Percentiles rank a stretch among this genome's conserved stretches.
Evolutionary conservation across 1,140 invertebrate genomes (phyloP).

Genomic region (Drosophila mauritiana): DNA sequence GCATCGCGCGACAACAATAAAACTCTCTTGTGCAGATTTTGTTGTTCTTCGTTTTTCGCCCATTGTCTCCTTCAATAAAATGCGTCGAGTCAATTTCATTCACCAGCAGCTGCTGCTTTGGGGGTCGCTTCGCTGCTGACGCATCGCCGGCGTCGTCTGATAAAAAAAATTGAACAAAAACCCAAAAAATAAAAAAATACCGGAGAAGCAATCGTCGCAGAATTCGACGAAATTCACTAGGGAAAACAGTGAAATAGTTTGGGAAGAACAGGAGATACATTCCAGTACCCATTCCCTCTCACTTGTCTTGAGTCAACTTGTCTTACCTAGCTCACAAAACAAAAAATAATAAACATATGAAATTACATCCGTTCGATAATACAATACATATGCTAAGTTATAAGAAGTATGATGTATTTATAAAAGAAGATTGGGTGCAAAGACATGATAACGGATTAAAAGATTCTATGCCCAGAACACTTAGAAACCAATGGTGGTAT

Average conservation of each 20-base stretch:
- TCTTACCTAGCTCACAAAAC: no score
- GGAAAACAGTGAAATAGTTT: slow-evolving; percentile 10
- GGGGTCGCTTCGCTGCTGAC: slow-evolving; percentile 57
- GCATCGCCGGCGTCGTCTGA: slow-evolving; percentile 48
- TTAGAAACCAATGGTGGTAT: no score
- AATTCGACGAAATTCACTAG: slow-evolving; percentile 56
- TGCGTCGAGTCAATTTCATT: slow-evolving; percentile 67
- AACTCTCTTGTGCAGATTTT: slow-evolving; percentile 59
- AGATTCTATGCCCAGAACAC: no score
- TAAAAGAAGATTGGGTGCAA: no score
- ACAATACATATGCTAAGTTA: no score
- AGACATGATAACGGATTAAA: no score
- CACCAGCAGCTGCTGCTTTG: slow-evolving; percentile 55
- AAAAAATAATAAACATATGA: neutral
- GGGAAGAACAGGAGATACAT: neutral
- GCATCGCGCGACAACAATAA: slow-evolving; percentile 46
- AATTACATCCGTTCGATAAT: no score
- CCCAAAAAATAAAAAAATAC: neutral
- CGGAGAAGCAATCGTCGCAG: slow-evolving; percentile 25
- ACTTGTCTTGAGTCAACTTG: no score
- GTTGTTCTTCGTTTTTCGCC: slow-evolving; percentile 27
- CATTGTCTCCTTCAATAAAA: slow-evolving; percentile 70
- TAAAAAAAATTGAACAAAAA: slow-evolving; percentile 3
- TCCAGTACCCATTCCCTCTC: no score
- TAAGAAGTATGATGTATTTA: no score